Conservation (phyloP, 2,888 invertebrate species). For the Saturnia pavonia region DNA sequence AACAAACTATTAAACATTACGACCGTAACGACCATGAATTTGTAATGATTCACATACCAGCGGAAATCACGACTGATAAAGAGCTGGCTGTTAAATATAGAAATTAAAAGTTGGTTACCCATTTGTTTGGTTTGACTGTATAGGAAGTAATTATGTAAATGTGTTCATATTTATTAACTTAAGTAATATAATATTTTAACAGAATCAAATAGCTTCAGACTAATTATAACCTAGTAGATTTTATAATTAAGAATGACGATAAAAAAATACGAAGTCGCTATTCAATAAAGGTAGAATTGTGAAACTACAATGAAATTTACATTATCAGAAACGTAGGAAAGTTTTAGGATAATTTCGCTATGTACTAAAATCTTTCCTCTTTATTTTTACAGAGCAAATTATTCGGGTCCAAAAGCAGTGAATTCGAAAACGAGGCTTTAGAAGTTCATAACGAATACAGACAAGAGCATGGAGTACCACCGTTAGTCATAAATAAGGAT, state of each 20-base stretch:
- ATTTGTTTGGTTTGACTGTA: neutral
- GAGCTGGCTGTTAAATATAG: neutral
- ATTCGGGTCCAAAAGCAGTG: slow-evolving; percentile 63
- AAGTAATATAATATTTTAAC: neutral
- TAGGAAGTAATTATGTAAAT: slow-evolving; percentile 11
- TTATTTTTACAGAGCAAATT: slow-evolving; percentile 63
- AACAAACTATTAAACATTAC: slow-evolving; percentile 14
- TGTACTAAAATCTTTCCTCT: neutral
- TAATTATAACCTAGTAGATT: neutral
- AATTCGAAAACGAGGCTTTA: slow-evolving; percentile 70
- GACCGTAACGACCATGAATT: slow-evolving; percentile 7
- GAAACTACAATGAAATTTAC: neutral
- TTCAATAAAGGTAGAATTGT: neutral
- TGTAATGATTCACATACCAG: neutral
- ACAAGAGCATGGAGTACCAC: slow-evolving; percentile 68
- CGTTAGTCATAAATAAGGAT: slow-evolving; percentile 83
- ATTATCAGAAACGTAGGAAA: no score
- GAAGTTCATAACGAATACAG: slow-evolving; percentile 72
- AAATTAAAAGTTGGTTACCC: neutral
- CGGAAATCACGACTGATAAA: slow-evolving; percentile 16
- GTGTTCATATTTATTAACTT: neutral
- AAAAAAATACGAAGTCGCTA: neutral
- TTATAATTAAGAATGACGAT: neutral
- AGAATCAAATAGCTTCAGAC: neutral
- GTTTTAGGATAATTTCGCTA: no score